Conservation (phyloP, 1,140 invertebrate genomes). For the Euglossa dilemma region DNA sequence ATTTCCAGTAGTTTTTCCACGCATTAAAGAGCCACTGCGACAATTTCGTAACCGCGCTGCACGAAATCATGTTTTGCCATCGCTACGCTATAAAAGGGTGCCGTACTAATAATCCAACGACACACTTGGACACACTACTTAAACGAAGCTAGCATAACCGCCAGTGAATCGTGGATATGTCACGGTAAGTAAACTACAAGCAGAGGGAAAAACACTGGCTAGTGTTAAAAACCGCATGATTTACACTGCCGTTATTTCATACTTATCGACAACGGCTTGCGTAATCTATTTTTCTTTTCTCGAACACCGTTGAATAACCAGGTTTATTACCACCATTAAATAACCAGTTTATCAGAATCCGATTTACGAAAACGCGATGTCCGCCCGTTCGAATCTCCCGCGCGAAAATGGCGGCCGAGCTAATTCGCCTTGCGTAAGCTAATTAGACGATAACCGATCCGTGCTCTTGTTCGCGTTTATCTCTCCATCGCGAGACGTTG, state of each 20-base stretch:
- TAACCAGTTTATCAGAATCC: not conserved
- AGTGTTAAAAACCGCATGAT: not conserved
- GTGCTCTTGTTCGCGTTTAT: conserved; percentile 3
- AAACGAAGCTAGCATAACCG: not conserved
- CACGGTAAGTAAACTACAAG: not conserved
- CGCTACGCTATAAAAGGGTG: too few relatives aligned
- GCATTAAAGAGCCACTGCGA: too few relatives aligned
- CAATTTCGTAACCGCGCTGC: too few relatives aligned
- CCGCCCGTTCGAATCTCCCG: too few relatives aligned
- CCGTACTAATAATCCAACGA: not conserved
- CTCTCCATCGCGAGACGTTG: conserved; percentile 13
- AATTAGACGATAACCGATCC: conserved; percentile 14
- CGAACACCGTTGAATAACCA: not conserved
- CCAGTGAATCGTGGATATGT: not conserved
- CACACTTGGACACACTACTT: not conserved
- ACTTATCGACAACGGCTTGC: not conserved
- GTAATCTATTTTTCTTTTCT: not conserved
- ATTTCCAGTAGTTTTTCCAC: too few relatives aligned
- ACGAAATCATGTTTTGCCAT: too few relatives aligned
- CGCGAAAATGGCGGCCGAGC: not conserved
- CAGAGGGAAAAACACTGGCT: not conserved
- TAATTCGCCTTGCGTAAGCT: conserved; percentile 23
- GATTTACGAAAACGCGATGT: not conserved
- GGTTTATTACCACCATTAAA: not conserved
- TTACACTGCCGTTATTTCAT: not conserved